Evolutionary conservation across 2,113 vertebrate genomes (phyloP).

Genomic region (Lepus europaeus): DNA sequence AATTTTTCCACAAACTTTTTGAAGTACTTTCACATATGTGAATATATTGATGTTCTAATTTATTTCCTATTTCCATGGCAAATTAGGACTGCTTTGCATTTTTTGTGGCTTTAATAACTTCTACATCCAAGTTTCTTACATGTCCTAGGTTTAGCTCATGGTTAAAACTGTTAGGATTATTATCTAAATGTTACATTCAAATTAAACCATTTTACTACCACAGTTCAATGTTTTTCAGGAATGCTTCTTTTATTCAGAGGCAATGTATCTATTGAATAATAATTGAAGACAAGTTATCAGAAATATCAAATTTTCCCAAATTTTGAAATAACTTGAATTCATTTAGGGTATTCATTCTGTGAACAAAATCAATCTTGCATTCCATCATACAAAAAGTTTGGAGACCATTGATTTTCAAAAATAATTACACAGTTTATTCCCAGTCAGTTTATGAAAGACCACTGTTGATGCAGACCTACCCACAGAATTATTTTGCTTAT

Average conservation of each 20-base stretch:
- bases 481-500: constrained; percentile 47
- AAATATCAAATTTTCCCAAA: constrained; percentile 35
- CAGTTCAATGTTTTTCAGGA: constrained; percentile 62
- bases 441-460: constrained; percentile 28
- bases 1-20: too few species aligned
- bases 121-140: background rate
- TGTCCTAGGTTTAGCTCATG: constrained; percentile 45
- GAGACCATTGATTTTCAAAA: constrained; percentile 60
- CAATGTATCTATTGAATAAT: constrained; percentile 23
- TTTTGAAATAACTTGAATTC: constrained; percentile 24
- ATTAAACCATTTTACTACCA: constrained; percentile 51
- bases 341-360: constrained; percentile 8
- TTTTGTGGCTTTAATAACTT: constrained; percentile 55
- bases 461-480: background rate
- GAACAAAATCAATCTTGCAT: constrained; percentile 46
- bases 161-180: constrained; percentile 49
- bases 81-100: constrained; percentile 55
- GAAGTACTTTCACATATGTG: too few species aligned
- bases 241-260: constrained; percentile 40
- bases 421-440: constrained; percentile 33
- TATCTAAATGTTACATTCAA: constrained; percentile 44
- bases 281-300: constrained; percentile 14
- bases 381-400: constrained; percentile 19
- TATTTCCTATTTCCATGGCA: constrained; percentile 63
- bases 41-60: constrained; percentile 39